Percentiles rank a stretch among this genome's conserved stretches.
phyloP scores from a whole-genome alignment of 1,140 invertebrate genomes.

The Drosophila littoralis region DNA sequence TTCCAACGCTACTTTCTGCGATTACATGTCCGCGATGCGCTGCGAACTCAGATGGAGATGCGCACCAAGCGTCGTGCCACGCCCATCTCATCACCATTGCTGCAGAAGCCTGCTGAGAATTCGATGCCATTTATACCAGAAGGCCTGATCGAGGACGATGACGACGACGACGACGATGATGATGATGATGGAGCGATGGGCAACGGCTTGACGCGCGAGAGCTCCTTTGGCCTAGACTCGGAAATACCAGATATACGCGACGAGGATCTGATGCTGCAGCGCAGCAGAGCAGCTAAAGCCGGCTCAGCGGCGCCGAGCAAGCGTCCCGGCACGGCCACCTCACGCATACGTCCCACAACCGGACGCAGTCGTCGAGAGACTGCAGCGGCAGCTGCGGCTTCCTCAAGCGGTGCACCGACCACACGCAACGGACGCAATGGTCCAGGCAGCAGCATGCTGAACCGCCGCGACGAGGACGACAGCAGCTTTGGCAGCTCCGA shows the following conservation, averaged over 20 bases:
- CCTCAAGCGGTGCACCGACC: background rate
- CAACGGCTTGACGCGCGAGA: background rate
- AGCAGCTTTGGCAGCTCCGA: constrained; percentile 83
- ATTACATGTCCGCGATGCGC: constrained; percentile 91
- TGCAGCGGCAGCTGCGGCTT: constrained; percentile 15
- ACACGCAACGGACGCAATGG: constrained; percentile 43
- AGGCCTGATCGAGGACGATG: constrained; percentile 77
- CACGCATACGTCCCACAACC: constrained; percentile 75
- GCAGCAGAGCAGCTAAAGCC: constrained; percentile 13
- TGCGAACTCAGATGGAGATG: constrained; percentile 74
- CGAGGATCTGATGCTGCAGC: constrained; percentile 66
- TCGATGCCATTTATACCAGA: constrained; percentile 81
- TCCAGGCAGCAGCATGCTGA: constrained; percentile 52
- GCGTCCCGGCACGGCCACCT: constrained; percentile 68
- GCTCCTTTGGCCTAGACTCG: constrained; percentile 59
- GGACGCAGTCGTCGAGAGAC: constrained; percentile 62
- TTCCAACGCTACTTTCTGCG: constrained; percentile 96
- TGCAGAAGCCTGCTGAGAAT: constrained; percentile 70
- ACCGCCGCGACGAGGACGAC: constrained; percentile 62
- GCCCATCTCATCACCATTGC: constrained; percentile 65
- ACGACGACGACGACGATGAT: constrained; percentile 65
- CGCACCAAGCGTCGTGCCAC: constrained; percentile 66
- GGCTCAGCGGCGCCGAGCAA: constrained; percentile 21
- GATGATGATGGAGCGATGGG: constrained; percentile 30
- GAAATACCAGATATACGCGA: constrained; percentile 77